Percentiles rank a stretch among this genome's conserved stretches.
phyloP scores from a whole-genome alignment of 2,113 vertebrate species.

The Peromyscus californicus region DNA sequence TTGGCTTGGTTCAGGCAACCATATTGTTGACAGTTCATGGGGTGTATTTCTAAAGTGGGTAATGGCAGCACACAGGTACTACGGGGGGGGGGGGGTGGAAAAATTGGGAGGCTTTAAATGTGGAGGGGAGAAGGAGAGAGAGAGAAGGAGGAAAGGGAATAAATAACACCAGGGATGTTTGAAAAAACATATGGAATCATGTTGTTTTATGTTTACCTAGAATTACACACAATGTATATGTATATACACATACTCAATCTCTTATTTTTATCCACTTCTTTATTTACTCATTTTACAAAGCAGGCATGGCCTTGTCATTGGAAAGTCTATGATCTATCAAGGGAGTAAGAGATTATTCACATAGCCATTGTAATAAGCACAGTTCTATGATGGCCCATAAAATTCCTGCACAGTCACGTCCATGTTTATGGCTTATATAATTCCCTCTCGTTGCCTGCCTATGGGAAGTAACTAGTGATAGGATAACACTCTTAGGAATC shows the following conservation, averaged over 20 bases:
- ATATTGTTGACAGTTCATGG: not conserved
- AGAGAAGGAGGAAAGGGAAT: not conserved
- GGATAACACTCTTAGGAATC: not conserved
- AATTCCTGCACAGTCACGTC: not conserved
- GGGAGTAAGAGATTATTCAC: not conserved
- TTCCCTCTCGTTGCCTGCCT: not conserved
- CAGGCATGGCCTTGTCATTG: not conserved
- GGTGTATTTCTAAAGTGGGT: not conserved
- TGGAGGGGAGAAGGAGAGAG: not conserved
- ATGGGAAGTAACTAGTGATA: not conserved
- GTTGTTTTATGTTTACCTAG: not conserved
- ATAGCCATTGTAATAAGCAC: not conserved
- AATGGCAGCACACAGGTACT: not conserved
- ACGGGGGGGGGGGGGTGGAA: not conserved
- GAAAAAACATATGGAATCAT: not conserved
- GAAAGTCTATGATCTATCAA: not conserved
- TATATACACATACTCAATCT: not conserved
- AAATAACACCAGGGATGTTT: not conserved
- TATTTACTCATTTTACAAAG: conserved; percentile 10
- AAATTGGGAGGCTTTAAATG: not conserved
- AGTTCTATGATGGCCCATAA: not conserved
- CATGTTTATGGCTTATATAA: not conserved
- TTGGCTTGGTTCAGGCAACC: not conserved
- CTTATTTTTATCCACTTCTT: conserved; percentile 17
- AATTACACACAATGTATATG: not conserved